Percentiles rank a stretch among this genome's conserved stretches.
Evolutionary conservation across 2,113 vertebrate genomes (phyloP).

Genomic region (Cisticola juncidis): DNA sequence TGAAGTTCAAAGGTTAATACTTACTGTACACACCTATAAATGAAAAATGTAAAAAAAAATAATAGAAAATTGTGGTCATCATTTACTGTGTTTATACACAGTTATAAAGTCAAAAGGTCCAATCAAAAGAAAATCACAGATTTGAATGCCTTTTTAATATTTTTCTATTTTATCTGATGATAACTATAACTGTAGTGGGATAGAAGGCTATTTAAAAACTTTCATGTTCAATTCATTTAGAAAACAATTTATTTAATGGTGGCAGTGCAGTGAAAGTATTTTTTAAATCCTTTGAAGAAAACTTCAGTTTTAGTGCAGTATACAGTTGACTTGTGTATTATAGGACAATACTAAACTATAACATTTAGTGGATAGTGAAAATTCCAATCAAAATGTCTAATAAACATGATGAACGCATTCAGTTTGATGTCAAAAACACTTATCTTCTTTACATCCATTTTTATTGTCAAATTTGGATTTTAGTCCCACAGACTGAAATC

Average conservation of each 20-base stretch:
- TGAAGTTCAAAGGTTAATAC: neutral
- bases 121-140: neutral
- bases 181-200: neutral
- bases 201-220: neutral
- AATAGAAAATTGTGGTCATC: neutral
- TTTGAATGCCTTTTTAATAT: neutral
- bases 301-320: neutral
- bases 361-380: neutral
- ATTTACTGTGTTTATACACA: neutral
- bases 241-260: neutral
- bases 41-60: neutral
- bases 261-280: neutral
- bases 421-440: rapidly evolving
- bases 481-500: neutral
- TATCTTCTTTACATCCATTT: neutral
- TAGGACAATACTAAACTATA: neutral
- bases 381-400: neutral
- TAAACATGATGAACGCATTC: neutral
- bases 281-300: neutral
- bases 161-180: neutral
- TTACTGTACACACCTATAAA: neutral
- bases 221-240: neutral
- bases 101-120: neutral
- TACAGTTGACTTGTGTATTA: neutral
- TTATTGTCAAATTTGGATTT: neutral